Conservation (phyloP, 2,113 vertebrate species). For the Shinisaurus crocodilurus region DNA sequence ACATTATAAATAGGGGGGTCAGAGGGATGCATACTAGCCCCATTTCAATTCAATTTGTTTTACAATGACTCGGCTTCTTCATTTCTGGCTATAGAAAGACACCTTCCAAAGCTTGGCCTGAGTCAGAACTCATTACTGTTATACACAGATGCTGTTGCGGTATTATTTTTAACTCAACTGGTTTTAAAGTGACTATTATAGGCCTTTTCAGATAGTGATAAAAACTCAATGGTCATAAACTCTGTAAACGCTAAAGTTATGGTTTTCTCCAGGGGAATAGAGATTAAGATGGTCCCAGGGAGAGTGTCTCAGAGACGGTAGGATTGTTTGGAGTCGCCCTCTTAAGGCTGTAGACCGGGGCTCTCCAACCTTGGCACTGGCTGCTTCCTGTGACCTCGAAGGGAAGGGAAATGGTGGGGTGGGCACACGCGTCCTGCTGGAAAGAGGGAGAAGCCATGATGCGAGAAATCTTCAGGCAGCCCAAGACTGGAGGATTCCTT, state of each 20-base stretch:
- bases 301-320: too few species aligned
- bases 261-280: too few species aligned
- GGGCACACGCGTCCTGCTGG: too few species aligned
- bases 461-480: too few species aligned
- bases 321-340: too few species aligned
- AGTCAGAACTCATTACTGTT: not conserved
- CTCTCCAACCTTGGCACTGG: too few species aligned
- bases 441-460: too few species aligned
- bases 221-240: not conserved
- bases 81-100: not conserved
- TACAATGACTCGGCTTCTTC: not conserved
- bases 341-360: too few species aligned
- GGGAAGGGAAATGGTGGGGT: too few species aligned
- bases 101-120: not conserved
- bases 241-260: not conserved
- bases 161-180: not conserved
- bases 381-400: too few species aligned
- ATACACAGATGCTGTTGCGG: not conserved
- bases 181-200: not conserved
- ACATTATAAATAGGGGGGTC: not conserved
- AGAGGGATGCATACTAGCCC: not conserved
- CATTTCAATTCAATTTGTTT: not conserved
- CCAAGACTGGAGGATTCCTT: too few species aligned
- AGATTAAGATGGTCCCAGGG: too few species aligned
- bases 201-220: not conserved